phyloP scores from a whole-genome alignment of 2,888 invertebrate genomes.

The Phalera bucephala region DNA sequence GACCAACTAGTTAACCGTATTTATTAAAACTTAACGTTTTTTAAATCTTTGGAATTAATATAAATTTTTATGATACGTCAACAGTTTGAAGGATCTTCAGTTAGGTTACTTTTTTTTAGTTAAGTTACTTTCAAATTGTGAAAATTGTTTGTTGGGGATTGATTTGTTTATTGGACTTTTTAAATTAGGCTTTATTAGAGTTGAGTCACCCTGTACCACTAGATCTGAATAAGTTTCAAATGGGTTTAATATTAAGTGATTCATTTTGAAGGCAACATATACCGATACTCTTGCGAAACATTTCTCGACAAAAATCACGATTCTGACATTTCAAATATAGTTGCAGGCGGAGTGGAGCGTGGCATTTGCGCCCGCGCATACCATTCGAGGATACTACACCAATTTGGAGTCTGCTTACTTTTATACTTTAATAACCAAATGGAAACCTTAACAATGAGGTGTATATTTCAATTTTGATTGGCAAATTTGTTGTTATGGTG shows the following conservation, averaged over 20 bases:
- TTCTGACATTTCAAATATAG: slow-evolving; percentile 76
- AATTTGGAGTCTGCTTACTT: slow-evolving; percentile 21
- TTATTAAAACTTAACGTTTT: too few relatives aligned
- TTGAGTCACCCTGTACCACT: too few relatives aligned
- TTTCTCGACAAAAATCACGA: slow-evolving; percentile 78
- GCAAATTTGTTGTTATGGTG: slow-evolving; percentile 1
- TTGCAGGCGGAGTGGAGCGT: slow-evolving; percentile 65
- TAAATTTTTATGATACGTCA: too few relatives aligned
- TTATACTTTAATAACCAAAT: slow-evolving; percentile 6
- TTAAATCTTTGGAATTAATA: too few relatives aligned
- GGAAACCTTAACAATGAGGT: neutral
- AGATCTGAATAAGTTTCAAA: too few relatives aligned
- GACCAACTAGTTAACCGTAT: too few relatives aligned
- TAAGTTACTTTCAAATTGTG: too few relatives aligned
- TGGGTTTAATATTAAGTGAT: slow-evolving; percentile 10
- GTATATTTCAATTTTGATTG: slow-evolving; percentile 12
- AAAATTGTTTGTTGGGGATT: too few relatives aligned
- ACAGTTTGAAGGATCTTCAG: too few relatives aligned
- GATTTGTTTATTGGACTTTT: too few relatives aligned
- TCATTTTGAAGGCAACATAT: slow-evolving; percentile 22
- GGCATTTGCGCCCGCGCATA: slow-evolving; percentile 71
- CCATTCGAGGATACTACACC: slow-evolving; percentile 42
- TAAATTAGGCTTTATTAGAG: too few relatives aligned
- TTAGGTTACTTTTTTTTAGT: too few relatives aligned
- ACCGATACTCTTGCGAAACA: slow-evolving; percentile 60